These are phyloP conservation scores for Metallyticus violacea DNA, from an alignment of 2,888 invertebrate genomes.

Conservation along the genomic window DNA sequence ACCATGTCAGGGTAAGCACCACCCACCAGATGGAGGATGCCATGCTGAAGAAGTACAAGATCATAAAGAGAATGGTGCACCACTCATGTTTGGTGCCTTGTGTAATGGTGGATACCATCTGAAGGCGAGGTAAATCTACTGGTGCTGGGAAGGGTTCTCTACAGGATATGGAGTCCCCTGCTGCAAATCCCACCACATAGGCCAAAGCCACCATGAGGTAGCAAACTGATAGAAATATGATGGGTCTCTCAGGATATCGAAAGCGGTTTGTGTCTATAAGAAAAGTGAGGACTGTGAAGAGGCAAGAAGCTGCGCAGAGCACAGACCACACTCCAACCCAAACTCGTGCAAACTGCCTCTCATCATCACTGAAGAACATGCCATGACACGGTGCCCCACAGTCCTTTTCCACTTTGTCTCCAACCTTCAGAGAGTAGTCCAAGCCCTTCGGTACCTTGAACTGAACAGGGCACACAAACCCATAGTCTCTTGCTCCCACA, in stretches of 20 bases:
- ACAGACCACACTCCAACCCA: slow-evolving; percentile 96
- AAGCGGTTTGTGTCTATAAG: slow-evolving; percentile 93
- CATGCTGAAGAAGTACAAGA: slow-evolving; percentile 94
- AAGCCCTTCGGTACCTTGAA: slow-evolving; percentile 76
- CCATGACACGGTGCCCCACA: slow-evolving; percentile 90
- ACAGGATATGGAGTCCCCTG: slow-evolving; percentile 80
- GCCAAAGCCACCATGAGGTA: slow-evolving; percentile 92
- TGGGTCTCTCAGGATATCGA: slow-evolving; percentile 95
- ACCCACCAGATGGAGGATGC: slow-evolving; percentile 98
- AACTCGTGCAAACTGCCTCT: slow-evolving; percentile 76
- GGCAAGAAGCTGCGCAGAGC: slow-evolving; percentile 83
- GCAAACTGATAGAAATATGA: slow-evolving; percentile 94
- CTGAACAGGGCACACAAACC: slow-evolving; percentile 85
- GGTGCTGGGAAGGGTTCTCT: slow-evolving; percentile 75
- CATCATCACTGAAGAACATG: slow-evolving; percentile 84
- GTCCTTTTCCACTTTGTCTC: slow-evolving; percentile 67
- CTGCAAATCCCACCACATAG: slow-evolving; percentile 82
- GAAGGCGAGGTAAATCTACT: slow-evolving; percentile 64
- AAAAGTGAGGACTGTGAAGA: slow-evolving; percentile 91
- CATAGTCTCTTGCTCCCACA: slow-evolving; percentile 60
- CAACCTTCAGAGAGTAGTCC: slow-evolving; percentile 81
- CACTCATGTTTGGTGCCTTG: slow-evolving; percentile 81
- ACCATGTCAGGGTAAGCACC: slow-evolving; percentile 93
- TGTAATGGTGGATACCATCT: slow-evolving; percentile 79
- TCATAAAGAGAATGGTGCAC: slow-evolving; percentile 94